These are phyloP conservation scores for Mizuhopecten yessoensis DNA, from an alignment of 1,140 invertebrate genomes.

Conservation along the genomic window DNA sequence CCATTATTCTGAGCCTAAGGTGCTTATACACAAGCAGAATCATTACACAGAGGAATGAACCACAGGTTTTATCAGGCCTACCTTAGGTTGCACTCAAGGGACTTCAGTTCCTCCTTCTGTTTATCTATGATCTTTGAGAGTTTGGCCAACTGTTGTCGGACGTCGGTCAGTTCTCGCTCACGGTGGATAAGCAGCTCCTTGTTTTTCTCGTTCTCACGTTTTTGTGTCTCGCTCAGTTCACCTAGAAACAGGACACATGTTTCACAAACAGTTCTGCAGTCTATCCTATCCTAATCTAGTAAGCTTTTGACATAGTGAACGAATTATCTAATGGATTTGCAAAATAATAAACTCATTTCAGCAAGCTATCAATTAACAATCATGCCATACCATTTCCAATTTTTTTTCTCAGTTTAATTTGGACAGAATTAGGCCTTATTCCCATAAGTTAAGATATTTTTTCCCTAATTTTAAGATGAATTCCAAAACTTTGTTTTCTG, in stretches of 20 bases:
- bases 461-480: no score
- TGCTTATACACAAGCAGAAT: no score
- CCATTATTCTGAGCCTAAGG: no score
- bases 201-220: constrained; percentile 82
- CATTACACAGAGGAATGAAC: background rate
- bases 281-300: no score
- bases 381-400: no score
- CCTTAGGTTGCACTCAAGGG: constrained; percentile 75
- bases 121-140: constrained; percentile 82
- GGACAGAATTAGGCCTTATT: background rate
- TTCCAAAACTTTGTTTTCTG: no score
- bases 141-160: constrained; percentile 82
- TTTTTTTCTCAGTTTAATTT: background rate
- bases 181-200: constrained; percentile 73
- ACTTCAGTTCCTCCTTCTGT: constrained; percentile 80
- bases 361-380: no score
- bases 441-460: no score
- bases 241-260: constrained; percentile 63
- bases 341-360: no score
- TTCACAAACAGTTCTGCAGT: no score
- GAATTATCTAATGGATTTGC: no score
- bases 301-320: no score
- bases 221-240: constrained; percentile 82
- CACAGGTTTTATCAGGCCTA: constrained; percentile 55
- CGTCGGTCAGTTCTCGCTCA: constrained; percentile 77